Evolutionary conservation across 2,797 vertebrate genomes (phyloP).

Genomic region (Tiaroga cobitis): DNA sequence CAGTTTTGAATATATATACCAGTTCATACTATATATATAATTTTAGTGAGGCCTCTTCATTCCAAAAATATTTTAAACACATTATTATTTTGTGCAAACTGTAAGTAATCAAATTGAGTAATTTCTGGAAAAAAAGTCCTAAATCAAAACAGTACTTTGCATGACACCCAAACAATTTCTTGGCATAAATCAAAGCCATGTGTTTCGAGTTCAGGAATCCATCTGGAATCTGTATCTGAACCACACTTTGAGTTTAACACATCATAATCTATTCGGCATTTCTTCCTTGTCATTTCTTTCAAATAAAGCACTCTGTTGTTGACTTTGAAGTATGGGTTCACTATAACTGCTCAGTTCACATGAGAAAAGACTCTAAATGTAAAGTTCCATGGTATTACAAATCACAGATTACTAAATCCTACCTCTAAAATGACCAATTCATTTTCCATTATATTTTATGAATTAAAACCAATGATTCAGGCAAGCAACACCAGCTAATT

Average conservation of each 20-base stretch:
- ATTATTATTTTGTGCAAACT: conserved; percentile 8
- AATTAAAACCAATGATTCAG: neutral
- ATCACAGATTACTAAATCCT: neutral
- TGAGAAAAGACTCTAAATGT: neutral
- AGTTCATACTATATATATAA: neutral
- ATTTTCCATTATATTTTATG: conserved; percentile 3
- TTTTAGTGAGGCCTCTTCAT: neutral
- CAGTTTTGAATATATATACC: neutral
- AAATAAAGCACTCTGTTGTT: conserved; percentile 5
- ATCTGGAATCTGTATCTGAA: conserved; percentile 10
- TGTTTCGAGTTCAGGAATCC: conserved; percentile 13
- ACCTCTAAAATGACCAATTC: neutral
- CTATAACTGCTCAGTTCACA: neutral
- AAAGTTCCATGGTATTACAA: neutral
- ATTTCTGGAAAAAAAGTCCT: neutral
- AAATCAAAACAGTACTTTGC: conserved; percentile 5
- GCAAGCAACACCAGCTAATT: neutral
- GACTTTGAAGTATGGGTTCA: conserved; percentile 18
- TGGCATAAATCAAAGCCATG: conserved; percentile 17
- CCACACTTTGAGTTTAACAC: conserved; percentile 30
- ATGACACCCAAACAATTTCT: conserved; percentile 25
- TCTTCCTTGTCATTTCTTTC: conserved; percentile 13
- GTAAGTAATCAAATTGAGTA: conserved; percentile 1
- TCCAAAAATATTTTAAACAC: neutral
- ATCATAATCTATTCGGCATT: conserved; percentile 21